Percentiles rank a stretch among this genome's conserved stretches.
phyloP scores from a whole-genome alignment of 2,888 invertebrate genomes.

The Drosophila mimetica region DNA sequence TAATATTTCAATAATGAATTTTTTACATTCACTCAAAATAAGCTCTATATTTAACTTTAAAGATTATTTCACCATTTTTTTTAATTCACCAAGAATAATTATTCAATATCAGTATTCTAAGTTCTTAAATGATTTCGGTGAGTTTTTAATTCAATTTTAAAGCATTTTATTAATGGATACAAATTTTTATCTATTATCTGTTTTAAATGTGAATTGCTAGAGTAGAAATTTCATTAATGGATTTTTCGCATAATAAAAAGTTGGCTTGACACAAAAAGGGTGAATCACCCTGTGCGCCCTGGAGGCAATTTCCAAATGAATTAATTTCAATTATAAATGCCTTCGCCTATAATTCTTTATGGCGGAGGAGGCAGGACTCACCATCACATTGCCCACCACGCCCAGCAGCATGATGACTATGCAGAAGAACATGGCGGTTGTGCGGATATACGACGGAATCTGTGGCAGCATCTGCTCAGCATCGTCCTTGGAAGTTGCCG shows the following conservation, averaged over 20 bases:
- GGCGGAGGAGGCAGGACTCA: conserved; percentile 59
- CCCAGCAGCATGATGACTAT: conserved; percentile 95
- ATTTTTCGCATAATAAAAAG: not conserved
- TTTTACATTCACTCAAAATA: no score
- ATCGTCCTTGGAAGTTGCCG: conserved; percentile 23
- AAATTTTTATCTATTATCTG: no score
- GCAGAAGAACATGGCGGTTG: conserved; percentile 94
- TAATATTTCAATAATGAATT: no score
- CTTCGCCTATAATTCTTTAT: not conserved
- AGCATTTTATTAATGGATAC: no score
- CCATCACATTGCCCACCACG: conserved; percentile 96
- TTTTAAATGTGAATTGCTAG: no score
- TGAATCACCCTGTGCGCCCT: conserved; percentile 4
- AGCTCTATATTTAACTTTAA: no score
- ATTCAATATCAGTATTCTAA: no score
- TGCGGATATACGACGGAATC: conserved; percentile 93
- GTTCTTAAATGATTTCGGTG: no score
- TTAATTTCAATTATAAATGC: conserved; percentile 25
- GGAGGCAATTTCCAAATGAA: conserved; percentile 3
- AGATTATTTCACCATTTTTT: no score
- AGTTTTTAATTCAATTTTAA: no score
- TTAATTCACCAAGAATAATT: no score
- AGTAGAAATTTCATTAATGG: no score
- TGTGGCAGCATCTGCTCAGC: conserved; percentile 84
- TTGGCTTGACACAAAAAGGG: not conserved